phyloP scores from a whole-genome alignment of 2,888 invertebrate genomes.

The Syrphus vitripennis region DNA sequence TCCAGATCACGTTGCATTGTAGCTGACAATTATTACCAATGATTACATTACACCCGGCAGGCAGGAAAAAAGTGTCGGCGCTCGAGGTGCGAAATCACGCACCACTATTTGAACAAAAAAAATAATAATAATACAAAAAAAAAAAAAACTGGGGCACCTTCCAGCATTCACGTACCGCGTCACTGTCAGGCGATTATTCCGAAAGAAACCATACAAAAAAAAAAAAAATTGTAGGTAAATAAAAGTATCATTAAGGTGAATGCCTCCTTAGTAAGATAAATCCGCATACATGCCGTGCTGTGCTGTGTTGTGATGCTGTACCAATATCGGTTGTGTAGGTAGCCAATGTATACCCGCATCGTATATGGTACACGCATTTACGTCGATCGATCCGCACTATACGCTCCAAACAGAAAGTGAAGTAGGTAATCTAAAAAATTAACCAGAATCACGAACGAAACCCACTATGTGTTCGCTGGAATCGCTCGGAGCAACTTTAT shows the following conservation, averaged over 20 bases:
- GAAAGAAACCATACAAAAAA: not conserved
- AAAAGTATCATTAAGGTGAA: constrained; percentile 49
- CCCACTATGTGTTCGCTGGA: not conserved
- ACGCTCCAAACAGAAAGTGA: not conserved
- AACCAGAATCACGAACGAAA: constrained; percentile 36
- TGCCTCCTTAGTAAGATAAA: constrained; percentile 46
- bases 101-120: constrained; percentile 18
- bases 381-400: not conserved
- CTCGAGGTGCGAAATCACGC: constrained; percentile 66
- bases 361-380: constrained; percentile 15
- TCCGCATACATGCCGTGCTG: constrained; percentile 17
- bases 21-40: constrained; percentile 59
- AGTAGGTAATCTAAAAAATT: constrained; percentile 56
- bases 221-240: constrained; percentile 33
- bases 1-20: constrained; percentile 58
- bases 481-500: not conserved
- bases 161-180: constrained; percentile 32
- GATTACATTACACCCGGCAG: constrained; percentile 44
- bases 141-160: constrained; percentile 55
- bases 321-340: constrained; percentile 11
- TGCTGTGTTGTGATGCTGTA: constrained; percentile 7
- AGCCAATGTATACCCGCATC: not conserved
- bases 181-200: constrained; percentile 31
- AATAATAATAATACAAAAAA: not conserved
- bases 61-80: constrained; percentile 9